phyloP scores from a whole-genome alignment of 2,888 invertebrate species.

The Didymodactylos carnosus region DNA sequence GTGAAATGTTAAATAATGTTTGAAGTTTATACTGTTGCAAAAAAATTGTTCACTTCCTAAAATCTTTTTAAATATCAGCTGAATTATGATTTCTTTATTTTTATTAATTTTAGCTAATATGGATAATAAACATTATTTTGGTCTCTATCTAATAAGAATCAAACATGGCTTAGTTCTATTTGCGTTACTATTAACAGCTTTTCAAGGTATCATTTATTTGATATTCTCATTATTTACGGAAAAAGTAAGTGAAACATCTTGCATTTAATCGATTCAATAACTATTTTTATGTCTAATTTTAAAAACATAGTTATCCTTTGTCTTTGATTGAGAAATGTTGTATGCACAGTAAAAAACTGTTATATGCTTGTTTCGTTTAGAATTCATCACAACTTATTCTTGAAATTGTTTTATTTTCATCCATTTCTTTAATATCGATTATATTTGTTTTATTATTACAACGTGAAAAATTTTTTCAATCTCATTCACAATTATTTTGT shows the following conservation, averaged over 20 bases:
- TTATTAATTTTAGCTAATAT: neutral
- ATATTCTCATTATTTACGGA: constrained; percentile 1
- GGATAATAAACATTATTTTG: neutral
- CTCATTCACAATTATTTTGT: neutral
- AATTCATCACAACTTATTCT: neutral
- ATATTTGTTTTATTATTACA: neutral
- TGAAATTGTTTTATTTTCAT: neutral
- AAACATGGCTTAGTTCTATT: constrained; percentile 10
- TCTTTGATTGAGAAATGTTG: neutral
- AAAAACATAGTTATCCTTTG: neutral
- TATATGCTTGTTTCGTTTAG: neutral
- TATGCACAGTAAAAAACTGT: too few species aligned
- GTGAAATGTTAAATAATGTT: too few species aligned
- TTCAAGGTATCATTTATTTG: constrained; percentile 7
- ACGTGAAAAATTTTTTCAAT: neutral
- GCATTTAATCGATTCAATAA: neutral
- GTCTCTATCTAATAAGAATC: constrained; percentile 5
- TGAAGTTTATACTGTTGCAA: too few species aligned
- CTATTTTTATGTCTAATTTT: neutral
- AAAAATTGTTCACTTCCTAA: too few species aligned
- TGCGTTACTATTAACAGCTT: constrained; percentile 4
- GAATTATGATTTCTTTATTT: too few species aligned
- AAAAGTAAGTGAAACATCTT: neutral
- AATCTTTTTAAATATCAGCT: too few species aligned
- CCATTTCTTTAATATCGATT: neutral